These are phyloP conservation scores for Nemapogon koenigi DNA, from an alignment of 2,888 invertebrate species.

Conservation along the genomic window DNA sequence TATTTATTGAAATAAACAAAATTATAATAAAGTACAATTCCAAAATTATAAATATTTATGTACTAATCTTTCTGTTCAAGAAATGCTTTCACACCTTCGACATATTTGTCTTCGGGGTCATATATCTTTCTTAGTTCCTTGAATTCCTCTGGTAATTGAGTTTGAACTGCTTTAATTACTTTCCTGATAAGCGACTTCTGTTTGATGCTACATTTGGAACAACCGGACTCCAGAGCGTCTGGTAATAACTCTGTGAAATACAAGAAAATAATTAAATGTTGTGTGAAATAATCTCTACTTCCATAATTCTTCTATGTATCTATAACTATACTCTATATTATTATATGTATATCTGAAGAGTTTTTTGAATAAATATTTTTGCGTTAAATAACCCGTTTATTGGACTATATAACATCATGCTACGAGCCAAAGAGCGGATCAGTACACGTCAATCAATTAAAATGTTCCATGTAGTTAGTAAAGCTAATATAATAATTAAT, in stretches of 20 bases:
- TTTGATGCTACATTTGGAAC: constrained; percentile 70
- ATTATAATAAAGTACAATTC: no score
- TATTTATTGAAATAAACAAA: no score
- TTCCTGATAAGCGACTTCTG: constrained; percentile 65
- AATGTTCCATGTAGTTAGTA: no score
- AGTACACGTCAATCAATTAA: no score
- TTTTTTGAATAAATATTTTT: no score
- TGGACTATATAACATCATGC: no score
- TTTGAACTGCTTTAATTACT: constrained; percentile 69
- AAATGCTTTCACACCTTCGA: constrained; percentile 63
- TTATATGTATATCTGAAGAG: no score
- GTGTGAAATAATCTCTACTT: not conserved
- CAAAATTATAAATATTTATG: no score
- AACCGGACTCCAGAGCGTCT: constrained; percentile 71
- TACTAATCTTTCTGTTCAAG: constrained; percentile 32
- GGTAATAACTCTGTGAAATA: constrained; percentile 68
- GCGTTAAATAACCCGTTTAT: no score
- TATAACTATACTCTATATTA: no score
- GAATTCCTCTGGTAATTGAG: constrained; percentile 71
- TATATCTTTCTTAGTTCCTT: constrained; percentile 71
- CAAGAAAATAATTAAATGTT: not conserved
- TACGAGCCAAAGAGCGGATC: no score
- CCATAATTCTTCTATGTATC: not conserved
- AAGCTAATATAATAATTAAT: no score
- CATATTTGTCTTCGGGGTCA: constrained; percentile 70